Conservation (phyloP, 2,888 invertebrate species). For the Drosophila ustulata region DNA sequence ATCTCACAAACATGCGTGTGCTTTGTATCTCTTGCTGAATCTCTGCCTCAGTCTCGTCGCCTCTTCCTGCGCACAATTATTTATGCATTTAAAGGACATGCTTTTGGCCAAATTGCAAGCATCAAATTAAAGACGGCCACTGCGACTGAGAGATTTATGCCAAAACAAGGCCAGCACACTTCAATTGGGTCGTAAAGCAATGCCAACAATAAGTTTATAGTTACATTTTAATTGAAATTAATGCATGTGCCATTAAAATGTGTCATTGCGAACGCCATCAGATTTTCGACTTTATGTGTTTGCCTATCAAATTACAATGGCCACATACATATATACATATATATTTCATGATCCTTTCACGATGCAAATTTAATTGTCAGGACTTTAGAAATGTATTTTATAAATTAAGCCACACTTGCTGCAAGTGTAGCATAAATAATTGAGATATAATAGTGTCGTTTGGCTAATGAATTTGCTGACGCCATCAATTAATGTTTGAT, state of each 20-base stretch:
- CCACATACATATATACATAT: no score
- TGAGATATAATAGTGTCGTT: not conserved
- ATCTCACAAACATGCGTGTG: constrained; percentile 21
- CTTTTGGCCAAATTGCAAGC: constrained; percentile 11
- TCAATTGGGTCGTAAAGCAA: constrained; percentile 42
- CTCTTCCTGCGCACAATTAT: constrained; percentile 38
- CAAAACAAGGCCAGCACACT: constrained; percentile 5
- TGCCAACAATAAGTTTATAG: constrained; percentile 33
- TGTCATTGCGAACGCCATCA: constrained; percentile 11
- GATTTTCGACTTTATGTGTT: constrained; percentile 21
- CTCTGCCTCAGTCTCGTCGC: not conserved
- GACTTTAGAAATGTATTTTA: not conserved
- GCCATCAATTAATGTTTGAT: not conserved
- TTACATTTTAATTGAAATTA: constrained; percentile 53
- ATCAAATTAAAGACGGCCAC: no score
- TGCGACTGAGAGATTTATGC: not conserved
- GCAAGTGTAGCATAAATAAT: not conserved
- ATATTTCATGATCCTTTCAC: not conserved
- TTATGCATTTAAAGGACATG: constrained; percentile 63
- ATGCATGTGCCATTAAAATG: constrained; percentile 42
- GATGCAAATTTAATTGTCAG: constrained; percentile 13
- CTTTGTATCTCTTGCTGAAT: not conserved
- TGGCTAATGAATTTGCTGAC: not conserved
- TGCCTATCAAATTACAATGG: constrained; percentile 15
- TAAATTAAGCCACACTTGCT: constrained; percentile 2